Evolutionary conservation across 1,140 invertebrate species (phyloP).

Genomic region (Cydia amplana): DNA sequence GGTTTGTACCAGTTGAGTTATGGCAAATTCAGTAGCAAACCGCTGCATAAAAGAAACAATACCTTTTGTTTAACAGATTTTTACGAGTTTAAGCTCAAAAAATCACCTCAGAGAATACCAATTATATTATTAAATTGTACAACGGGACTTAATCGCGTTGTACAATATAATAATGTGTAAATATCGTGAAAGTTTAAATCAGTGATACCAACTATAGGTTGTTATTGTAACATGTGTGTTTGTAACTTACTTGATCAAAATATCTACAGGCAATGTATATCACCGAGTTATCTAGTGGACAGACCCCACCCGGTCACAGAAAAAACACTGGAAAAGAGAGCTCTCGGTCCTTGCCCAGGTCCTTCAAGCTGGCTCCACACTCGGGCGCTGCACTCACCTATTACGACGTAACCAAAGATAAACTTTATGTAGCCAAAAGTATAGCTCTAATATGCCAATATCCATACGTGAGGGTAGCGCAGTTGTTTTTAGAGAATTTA

Average conservation of each 20-base stretch:
- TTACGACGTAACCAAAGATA: constrained; percentile 96
- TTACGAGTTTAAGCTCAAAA: too few species aligned
- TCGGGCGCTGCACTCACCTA: constrained; percentile 88
- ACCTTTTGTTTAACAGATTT: too few species aligned
- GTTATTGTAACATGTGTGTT: neutral
- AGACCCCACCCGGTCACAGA: constrained; percentile 82
- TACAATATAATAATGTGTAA: too few species aligned
- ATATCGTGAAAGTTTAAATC: too few species aligned
- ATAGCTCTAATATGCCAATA: constrained; percentile 95
- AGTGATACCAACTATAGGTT: too few species aligned
- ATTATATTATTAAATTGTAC: too few species aligned
- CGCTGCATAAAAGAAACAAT: too few species aligned
- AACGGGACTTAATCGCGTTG: too few species aligned
- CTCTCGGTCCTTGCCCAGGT: constrained; percentile 90
- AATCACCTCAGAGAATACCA: neutral
- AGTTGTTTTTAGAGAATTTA: constrained; percentile 91
- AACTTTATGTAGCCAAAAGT: constrained; percentile 96
- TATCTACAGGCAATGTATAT: constrained; percentile 90
- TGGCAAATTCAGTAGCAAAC: too few species aligned
- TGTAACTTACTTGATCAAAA: neutral
- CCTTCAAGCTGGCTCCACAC: constrained; percentile 91
- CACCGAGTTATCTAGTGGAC: constrained; percentile 91
- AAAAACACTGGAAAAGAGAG: constrained; percentile 81
- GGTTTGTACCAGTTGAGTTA: too few species aligned
- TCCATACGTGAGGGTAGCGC: constrained; percentile 92